phyloP scores from a whole-genome alignment of 2,797 vertebrate genomes.

The Sylvia borin region DNA sequence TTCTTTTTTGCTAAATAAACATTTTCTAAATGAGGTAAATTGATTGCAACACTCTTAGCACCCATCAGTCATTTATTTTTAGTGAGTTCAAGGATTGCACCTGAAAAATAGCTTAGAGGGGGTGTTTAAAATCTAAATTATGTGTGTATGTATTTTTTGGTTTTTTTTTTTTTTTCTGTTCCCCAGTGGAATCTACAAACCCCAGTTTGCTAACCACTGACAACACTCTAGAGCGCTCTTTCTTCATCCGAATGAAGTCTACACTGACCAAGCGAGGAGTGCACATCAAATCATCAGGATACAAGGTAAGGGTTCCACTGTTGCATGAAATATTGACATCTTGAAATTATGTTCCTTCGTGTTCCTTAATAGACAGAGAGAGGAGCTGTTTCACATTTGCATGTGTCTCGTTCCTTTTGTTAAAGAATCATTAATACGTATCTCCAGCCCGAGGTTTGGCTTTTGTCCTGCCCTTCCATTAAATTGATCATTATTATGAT shows the following conservation, averaged over 20 bases:
- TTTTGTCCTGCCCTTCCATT: neutral
- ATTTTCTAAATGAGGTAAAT: slow-evolving; percentile 74
- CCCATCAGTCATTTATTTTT: slow-evolving; percentile 78
- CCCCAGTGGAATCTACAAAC: slow-evolving; percentile 92
- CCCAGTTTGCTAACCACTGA: slow-evolving; percentile 91
- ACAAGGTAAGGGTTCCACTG: slow-evolving; percentile 85
- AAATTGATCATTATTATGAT: neutral
- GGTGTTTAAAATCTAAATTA: slow-evolving; percentile 68
- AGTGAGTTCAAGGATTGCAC: slow-evolving; percentile 74
- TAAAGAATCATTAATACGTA: neutral
- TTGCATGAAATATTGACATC: slow-evolving; percentile 17
- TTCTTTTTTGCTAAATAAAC: slow-evolving; percentile 75
- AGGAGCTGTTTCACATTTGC: neutral
- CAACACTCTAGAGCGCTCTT: slow-evolving; percentile 93
- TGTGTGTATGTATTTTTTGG: slow-evolving; percentile 71
- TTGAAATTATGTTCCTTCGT: neutral
- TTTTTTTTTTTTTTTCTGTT: slow-evolving; percentile 66
- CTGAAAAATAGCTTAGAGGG: slow-evolving; percentile 66
- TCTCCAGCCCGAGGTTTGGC: slow-evolving; percentile 15
- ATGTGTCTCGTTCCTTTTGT: neutral
- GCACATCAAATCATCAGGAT: slow-evolving; percentile 99
- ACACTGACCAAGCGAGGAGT: slow-evolving; percentile 98
- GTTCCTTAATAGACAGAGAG: slow-evolving; percentile 2
- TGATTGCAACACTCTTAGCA: slow-evolving; percentile 77
- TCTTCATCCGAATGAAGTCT: slow-evolving; percentile 99